These are phyloP conservation scores for Macaca nemestrina DNA, from an alignment of 2,113 vertebrate species.

Conservation along the genomic window DNA sequence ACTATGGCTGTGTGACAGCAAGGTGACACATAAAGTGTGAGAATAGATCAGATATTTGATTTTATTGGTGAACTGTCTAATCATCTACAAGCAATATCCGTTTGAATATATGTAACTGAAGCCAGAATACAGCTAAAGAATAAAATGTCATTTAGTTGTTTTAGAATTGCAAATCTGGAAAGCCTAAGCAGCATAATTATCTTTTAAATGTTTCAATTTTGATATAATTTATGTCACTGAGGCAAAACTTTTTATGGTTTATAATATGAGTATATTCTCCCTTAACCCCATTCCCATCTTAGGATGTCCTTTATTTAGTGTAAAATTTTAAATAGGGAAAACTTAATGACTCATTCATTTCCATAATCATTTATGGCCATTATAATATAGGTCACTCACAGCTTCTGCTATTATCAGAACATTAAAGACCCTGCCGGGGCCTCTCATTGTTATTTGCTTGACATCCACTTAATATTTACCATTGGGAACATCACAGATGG, in stretches of 20 bases:
- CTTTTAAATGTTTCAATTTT: conserved; percentile 17
- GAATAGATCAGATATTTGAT: background rate
- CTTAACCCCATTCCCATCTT: background rate
- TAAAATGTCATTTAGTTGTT: background rate
- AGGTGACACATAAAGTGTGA: background rate
- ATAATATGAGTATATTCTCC: background rate
- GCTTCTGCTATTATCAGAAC: conserved; percentile 41
- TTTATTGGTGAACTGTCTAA: background rate
- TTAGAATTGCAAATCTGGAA: conserved; percentile 26
- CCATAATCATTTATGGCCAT: conserved; percentile 45
- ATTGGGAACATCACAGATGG: conserved; percentile 44
- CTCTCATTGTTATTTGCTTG: conserved; percentile 52
- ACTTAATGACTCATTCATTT: conserved; percentile 31
- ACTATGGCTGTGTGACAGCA: background rate
- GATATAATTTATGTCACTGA: background rate
- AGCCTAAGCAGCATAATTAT: background rate
- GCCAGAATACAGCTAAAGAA: background rate
- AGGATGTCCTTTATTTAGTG: background rate
- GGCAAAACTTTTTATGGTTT: background rate
- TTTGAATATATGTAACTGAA: background rate
- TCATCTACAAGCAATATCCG: background rate
- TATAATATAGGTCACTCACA: conserved; percentile 47
- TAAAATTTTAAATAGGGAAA: conserved; percentile 35
- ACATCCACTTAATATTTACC: conserved; percentile 50
- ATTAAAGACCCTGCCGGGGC: conserved; percentile 1